Evolutionary conservation across 2,888 invertebrate species (phyloP), one percentile per base, ranked within the genome.

Genomic region (Platycheirus rosarum): DNA sequence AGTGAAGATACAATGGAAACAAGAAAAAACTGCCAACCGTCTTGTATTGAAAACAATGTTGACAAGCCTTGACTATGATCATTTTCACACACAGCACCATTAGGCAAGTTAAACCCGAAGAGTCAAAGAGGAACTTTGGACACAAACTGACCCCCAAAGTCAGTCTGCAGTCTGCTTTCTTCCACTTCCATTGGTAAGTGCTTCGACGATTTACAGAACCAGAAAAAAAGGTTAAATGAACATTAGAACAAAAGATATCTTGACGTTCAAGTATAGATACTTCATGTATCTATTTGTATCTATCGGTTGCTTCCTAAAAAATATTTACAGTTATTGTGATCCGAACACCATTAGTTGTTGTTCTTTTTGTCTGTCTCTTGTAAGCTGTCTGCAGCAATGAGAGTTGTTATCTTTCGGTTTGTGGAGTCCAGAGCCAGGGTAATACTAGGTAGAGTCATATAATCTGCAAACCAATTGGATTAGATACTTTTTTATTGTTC

Each of bases 321-420:
- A 75, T 75, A 80, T 80, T 70, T 76, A 82, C 80, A 76, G 80
- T 82, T 71, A 80, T 80, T 66, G 63, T 51, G 60, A 76, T 66
- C 42, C 53, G 26, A 71, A 80, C 80, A 66, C 80, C 70, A 82
- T 71, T 44, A 35, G 40, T n/a, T 48, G 29, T 26, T 48, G 40
- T 48, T 69, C 37, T 66, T 53, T 7, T 32, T 32, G 29, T 32
- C 49, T 44, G 5, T 57, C 23, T 44, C 18, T 60, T 65, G 40
- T 46, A 37, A 57, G 16, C 14, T 46, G 46, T 53, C 77, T 35
- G 51, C 65, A 18, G 44, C 42, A 29, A 60, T 60, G 60, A 60
- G 60, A 60, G 44, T 32, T 51, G 65, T 73, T 37, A 29, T 44
- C 23, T 14, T 20, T 40, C n/a, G 26, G n/a, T 37, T 63, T 57